phyloP scores from a whole-genome alignment of 2,797 vertebrate species.

The Phyllotis vaccarum region DNA sequence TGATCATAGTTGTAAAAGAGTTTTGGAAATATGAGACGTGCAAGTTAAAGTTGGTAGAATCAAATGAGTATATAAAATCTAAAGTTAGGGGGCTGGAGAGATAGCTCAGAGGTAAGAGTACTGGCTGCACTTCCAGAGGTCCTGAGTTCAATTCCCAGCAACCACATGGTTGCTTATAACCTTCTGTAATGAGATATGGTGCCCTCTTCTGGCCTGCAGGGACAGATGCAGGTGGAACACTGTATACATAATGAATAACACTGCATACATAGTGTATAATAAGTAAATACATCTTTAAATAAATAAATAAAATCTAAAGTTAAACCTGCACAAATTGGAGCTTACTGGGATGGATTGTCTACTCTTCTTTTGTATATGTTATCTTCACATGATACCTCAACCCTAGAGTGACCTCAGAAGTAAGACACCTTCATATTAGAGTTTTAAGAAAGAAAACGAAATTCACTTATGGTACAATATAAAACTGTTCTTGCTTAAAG shows the following conservation, averaged over 20 bases:
- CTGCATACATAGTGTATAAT: too few species aligned
- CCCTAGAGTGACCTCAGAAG: neutral
- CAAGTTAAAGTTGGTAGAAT: neutral
- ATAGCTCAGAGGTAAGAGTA: too few species aligned
- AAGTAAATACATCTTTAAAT: too few species aligned
- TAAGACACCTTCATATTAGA: neutral
- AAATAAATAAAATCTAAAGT: neutral
- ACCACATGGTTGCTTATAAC: too few species aligned
- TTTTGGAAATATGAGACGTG: neutral
- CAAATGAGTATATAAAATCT: neutral
- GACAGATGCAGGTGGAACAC: too few species aligned
- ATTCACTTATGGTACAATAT: neutral
- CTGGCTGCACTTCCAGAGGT: too few species aligned
- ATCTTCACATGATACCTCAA: neutral
- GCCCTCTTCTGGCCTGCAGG: too few species aligned
- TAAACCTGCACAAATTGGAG: neutral
- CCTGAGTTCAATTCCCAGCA: too few species aligned
- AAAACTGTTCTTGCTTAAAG: neutral
- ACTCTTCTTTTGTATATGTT: neutral
- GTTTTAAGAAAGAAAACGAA: conserved; percentile 26
- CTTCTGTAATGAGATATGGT: too few species aligned
- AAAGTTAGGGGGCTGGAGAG: neutral
- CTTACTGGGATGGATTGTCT: neutral
- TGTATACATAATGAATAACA: neutral
- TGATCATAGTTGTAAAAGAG: neutral